A percentile compares a stretch with the other conserved stretches of the same genome.
These are phyloP conservation scores for Cataglyphis cursor DNA, from an alignment of 2,888 invertebrate genomes.

Conservation along the genomic window DNA sequence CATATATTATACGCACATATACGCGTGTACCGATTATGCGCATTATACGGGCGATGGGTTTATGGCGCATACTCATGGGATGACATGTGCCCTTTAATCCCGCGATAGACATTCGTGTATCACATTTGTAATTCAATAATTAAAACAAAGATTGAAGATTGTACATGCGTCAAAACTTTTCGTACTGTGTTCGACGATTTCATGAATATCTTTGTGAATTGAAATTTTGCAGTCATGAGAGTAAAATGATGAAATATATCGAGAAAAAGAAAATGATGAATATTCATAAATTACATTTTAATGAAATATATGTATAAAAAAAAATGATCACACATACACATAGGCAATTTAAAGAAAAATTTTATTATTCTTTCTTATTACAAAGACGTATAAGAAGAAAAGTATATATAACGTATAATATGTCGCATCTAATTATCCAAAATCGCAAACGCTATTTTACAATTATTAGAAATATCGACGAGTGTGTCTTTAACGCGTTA, in stretches of 20 bases:
- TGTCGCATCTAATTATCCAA: not conserved
- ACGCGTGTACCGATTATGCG: not conserved
- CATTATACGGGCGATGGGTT: constrained; percentile 26
- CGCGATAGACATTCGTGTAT: not conserved
- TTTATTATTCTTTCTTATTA: not conserved
- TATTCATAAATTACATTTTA: not conserved
- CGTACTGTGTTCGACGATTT: not conserved
- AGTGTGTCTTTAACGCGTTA: constrained; percentile 16
- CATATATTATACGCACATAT: constrained; percentile 16
- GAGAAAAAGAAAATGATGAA: not conserved
- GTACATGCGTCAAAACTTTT: not conserved
- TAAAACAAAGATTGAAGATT: constrained; percentile 19
- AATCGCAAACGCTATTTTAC: constrained; percentile 3
- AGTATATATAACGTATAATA: not conserved
- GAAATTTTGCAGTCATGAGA: not conserved
- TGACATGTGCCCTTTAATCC: constrained; percentile 33
- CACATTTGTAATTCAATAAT: constrained; percentile 10
- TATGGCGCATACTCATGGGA: constrained; percentile 1
- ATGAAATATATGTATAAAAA: not conserved
- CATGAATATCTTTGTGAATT: not conserved
- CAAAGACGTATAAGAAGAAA: not conserved
- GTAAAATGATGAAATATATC: not conserved
- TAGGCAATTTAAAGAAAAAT: not conserved
- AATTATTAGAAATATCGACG: constrained; percentile 37
- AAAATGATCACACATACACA: not conserved